Percentiles rank a stretch among this genome's conserved stretches.
Conservation (phyloP, 2,888 invertebrate species). For the Synergus itoensis region DNA sequence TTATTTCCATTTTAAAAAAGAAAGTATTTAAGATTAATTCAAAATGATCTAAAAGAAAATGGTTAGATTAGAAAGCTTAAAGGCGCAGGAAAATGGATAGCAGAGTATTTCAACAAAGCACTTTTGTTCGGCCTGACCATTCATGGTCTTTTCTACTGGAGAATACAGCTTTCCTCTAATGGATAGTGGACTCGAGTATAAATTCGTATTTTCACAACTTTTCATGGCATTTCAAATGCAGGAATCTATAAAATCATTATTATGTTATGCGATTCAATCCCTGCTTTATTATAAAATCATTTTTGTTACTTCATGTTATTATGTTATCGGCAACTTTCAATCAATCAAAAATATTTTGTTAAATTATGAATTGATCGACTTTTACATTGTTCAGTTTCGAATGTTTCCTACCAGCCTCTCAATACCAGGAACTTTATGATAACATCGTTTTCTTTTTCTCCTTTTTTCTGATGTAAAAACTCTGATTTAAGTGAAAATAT, state of each 20-base stretch:
- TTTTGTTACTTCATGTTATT: background rate
- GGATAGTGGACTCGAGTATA: background rate
- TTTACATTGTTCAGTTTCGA: too few relatives aligned
- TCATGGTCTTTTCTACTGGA: background rate
- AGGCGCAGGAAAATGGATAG: background rate
- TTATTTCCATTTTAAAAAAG: background rate
- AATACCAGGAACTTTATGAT: too few relatives aligned
- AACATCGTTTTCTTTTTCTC: too few relatives aligned
- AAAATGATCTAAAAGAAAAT: background rate
- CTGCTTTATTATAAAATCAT: background rate
- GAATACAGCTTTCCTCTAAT: conserved; percentile 11
- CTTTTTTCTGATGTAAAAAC: background rate
- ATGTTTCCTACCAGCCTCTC: too few relatives aligned
- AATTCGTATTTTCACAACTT: conserved; percentile 3
- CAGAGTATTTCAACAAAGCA: background rate
- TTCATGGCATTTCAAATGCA: conserved; percentile 12
- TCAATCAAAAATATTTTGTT: too few relatives aligned
- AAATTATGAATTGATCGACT: too few relatives aligned
- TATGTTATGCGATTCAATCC: background rate
- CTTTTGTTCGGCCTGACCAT: conserved; percentile 15
- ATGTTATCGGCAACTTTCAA: too few relatives aligned
- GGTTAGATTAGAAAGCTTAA: background rate
- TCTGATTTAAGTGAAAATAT: background rate
- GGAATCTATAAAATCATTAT: background rate
- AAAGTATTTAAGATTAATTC: background rate